Evolutionary conservation across 2,888 invertebrate species (phyloP).

Genomic region (Apeira syringaria): DNA sequence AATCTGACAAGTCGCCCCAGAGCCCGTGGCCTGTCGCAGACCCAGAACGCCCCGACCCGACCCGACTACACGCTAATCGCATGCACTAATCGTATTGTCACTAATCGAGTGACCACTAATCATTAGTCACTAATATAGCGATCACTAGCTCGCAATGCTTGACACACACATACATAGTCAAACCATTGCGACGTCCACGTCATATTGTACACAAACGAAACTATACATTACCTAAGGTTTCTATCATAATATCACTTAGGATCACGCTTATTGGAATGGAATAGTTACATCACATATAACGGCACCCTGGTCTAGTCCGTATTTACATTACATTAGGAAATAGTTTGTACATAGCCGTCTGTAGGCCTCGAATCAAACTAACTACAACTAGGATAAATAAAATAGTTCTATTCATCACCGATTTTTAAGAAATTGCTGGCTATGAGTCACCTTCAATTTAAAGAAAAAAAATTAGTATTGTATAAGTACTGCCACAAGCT

Average conservation of each 20-base stretch:
- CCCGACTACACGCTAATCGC: conserved; percentile 21
- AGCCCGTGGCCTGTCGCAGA: conserved; percentile 27
- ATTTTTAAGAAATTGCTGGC: too few species aligned
- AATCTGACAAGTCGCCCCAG: conserved; percentile 39
- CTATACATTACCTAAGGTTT: conserved; percentile 19
- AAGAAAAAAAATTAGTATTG: too few species aligned
- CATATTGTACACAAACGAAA: conserved; percentile 6
- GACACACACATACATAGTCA: not conserved
- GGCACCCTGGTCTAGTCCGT: conserved; percentile 51
- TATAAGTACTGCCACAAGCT: too few species aligned
- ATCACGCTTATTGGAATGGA: conserved; percentile 55
- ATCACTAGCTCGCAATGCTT: not conserved
- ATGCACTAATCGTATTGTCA: conserved; percentile 7
- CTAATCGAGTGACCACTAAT: not conserved
- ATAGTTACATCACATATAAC: conserved; percentile 51
- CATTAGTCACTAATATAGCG: not conserved
- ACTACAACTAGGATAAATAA: not conserved
- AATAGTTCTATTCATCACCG: too few species aligned
- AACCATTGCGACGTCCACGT: conserved; percentile 2
- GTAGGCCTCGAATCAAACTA: conserved; percentile 4
- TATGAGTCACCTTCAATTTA: too few species aligned
- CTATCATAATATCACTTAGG: conserved; percentile 61
- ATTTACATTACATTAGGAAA: conserved; percentile 36
- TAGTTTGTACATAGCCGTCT: conserved; percentile 44
- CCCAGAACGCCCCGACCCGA: conserved; percentile 16